Conservation (phyloP, 2,888 invertebrate species). For the Apodemia hepburni region DNA sequence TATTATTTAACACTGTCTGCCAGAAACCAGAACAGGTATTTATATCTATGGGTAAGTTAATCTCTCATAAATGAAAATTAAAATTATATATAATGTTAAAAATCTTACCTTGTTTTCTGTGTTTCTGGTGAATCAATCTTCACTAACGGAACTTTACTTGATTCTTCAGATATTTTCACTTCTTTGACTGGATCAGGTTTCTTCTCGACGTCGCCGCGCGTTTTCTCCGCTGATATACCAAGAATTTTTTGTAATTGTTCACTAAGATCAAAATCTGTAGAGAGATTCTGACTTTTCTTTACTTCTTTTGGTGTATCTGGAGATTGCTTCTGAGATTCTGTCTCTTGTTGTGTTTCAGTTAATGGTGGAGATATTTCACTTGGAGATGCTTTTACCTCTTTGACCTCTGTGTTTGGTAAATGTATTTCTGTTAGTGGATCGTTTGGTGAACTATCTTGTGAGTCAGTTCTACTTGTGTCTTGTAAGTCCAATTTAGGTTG, state of each 20-base stretch:
- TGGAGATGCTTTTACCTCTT: conserved; percentile 63
- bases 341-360: conserved; percentile 54
- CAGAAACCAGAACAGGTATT: too few relatives aligned
- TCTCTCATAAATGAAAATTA: too few relatives aligned
- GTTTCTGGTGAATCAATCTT: conserved; percentile 74
- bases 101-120: conserved; percentile 57
- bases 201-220: conserved; percentile 57
- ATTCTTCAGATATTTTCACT: conserved; percentile 64
- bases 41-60: too few relatives aligned
- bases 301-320: conserved; percentile 69
- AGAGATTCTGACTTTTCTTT: conserved; percentile 72
- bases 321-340: conserved; percentile 64
- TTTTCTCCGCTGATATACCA: conserved; percentile 72
- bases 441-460: conserved; percentile 65
- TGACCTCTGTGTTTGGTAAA: conserved; percentile 53
- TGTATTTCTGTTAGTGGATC: conserved; percentile 73
- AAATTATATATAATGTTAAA: background rate
- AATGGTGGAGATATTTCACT: conserved; percentile 72
- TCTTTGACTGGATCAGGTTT: conserved; percentile 60
- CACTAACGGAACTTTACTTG: conserved; percentile 63
- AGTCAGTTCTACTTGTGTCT: conserved; percentile 53
- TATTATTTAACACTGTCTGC: too few relatives aligned
- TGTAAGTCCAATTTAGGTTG: conserved; percentile 62
- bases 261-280: conserved; percentile 73
- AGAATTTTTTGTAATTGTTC: conserved; percentile 74